A percentile compares a stretch with the other conserved stretches of the same genome.
Conservation (phyloP, 35 echinoderm and acorn worm genomes). For the Patiria miniata region DNA sequence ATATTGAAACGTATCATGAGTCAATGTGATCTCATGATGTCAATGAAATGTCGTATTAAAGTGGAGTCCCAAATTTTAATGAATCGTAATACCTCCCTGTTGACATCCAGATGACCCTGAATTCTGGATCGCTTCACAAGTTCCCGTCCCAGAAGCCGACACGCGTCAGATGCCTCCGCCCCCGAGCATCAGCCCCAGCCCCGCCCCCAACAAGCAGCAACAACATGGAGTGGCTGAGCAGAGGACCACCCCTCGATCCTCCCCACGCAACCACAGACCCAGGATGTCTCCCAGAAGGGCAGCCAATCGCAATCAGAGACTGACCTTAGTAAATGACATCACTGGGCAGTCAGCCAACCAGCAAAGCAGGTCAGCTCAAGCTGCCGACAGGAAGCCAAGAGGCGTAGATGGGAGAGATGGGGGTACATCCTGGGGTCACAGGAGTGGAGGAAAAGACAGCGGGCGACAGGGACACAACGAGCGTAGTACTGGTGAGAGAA, state of each 20-base stretch:
- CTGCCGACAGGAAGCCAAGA: not conserved
- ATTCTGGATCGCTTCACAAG: constrained; percentile 8
- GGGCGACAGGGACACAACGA: not conserved
- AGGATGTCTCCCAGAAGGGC: not conserved
- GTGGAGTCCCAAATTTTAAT: too few relatives aligned
- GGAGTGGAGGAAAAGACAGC: not conserved
- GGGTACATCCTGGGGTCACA: not conserved
- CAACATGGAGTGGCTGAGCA: not conserved
- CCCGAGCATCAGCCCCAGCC: not conserved
- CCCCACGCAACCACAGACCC: not conserved
- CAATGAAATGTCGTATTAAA: too few relatives aligned
- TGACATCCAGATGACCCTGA: not conserved
- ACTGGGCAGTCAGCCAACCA: not conserved
- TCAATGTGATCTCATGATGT: too few relatives aligned
- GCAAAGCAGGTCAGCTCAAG: not conserved
- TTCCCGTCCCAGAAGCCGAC: not conserved
- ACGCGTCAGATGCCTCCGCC: not conserved
- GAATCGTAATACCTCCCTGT: too few relatives aligned
- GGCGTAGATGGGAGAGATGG: not conserved
- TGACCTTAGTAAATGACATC: not conserved
- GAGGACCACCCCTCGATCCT: not conserved
- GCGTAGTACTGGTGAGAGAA: not conserved
- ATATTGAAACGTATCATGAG: too few relatives aligned
- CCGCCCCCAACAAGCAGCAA: not conserved
- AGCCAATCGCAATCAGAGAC: not conserved